phyloP scores from a whole-genome alignment of 2,113 vertebrate genomes.

The Panthera tigris region DNA sequence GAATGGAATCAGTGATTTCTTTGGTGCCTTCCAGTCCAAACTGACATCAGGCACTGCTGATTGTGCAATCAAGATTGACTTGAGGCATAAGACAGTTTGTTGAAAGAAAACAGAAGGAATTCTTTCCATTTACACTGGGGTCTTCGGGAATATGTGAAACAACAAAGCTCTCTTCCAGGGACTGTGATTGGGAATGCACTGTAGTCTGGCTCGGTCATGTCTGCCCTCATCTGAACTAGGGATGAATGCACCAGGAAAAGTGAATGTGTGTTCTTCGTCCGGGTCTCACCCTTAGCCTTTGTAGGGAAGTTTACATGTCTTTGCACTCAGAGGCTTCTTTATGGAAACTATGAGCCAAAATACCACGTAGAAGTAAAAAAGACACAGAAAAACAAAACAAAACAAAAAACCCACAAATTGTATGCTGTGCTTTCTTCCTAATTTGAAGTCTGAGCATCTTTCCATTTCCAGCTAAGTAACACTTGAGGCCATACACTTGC shows the following conservation, averaged over 20 bases:
- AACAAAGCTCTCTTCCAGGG: not conserved
- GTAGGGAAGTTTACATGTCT: not conserved
- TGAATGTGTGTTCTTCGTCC: not conserved
- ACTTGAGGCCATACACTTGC: conserved; percentile 75
- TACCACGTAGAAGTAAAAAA: conserved; percentile 38
- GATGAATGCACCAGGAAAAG: not conserved
- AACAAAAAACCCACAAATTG: not conserved
- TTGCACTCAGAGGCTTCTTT: not conserved
- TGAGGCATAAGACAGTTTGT: not conserved
- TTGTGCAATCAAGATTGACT: not conserved
- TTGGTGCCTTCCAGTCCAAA: not conserved
- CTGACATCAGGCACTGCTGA: not conserved
- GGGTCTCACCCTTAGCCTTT: not conserved
- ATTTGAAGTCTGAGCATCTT: conserved; percentile 62
- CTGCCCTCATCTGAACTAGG: not conserved
- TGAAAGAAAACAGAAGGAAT: not conserved
- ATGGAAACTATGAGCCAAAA: conserved; percentile 51
- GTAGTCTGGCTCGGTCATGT: not conserved
- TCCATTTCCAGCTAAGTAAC: conserved; percentile 75
- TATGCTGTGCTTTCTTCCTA: conserved; percentile 38
- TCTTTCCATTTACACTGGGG: not conserved
- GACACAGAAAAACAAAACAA: conserved; percentile 16
- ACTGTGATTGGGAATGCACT: not conserved
- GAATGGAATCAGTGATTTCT: not conserved
- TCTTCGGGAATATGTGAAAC: not conserved